phyloP scores from a whole-genome alignment of 2,113 vertebrate genomes.

The Zootoca vivipara region DNA sequence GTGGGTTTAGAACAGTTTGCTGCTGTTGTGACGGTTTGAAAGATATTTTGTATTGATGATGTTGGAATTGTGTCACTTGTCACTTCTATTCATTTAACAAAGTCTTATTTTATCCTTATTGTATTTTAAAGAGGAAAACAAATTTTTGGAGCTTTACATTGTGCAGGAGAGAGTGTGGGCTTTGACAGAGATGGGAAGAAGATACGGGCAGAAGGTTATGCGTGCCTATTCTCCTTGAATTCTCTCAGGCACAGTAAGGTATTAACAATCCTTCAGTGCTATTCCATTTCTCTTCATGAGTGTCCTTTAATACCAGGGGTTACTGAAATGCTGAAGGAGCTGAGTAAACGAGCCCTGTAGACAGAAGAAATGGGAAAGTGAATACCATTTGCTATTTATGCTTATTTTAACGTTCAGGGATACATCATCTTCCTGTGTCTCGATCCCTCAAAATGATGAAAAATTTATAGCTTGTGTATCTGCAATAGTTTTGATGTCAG shows the following conservation, averaged over 20 bases:
- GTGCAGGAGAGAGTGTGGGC: neutral
- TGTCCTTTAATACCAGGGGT: neutral
- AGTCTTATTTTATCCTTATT: neutral
- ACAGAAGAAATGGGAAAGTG: fast-evolving
- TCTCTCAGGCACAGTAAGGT: neutral
- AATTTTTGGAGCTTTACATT: neutral
- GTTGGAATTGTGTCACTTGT: neutral
- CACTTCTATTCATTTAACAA: neutral
- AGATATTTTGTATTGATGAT: neutral
- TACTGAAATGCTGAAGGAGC: neutral
- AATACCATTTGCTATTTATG: neutral
- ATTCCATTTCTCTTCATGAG: neutral
- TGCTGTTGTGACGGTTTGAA: neutral
- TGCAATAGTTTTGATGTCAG: neutral
- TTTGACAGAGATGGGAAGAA: neutral
- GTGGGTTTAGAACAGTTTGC: neutral
- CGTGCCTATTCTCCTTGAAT: neutral
- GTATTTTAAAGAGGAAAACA: no score
- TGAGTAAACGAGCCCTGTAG: neutral
- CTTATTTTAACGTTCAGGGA: neutral
- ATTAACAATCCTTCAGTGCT: neutral
- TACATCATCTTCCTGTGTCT: neutral
- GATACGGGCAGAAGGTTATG: neutral
- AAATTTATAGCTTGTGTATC: neutral
- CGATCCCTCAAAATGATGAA: fast-evolving